Evolutionary conservation across 2,113 vertebrate genomes (phyloP).

Genomic region (Tetrao urogallus): DNA sequence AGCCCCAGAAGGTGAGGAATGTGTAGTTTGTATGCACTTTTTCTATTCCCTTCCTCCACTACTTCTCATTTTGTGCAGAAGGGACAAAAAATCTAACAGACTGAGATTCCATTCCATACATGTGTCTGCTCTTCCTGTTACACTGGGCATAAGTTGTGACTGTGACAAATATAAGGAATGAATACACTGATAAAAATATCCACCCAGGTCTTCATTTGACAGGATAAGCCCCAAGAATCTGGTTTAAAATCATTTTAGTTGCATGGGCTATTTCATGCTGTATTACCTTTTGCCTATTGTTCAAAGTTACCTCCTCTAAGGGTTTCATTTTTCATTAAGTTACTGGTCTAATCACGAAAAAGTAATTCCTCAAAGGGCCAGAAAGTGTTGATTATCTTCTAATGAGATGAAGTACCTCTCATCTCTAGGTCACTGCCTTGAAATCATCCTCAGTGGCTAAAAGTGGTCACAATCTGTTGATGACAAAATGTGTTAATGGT

Average conservation of each 20-base stretch:
- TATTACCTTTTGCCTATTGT: background rate
- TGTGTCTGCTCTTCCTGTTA: background rate
- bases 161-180: background rate
- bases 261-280: background rate
- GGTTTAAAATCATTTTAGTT: background rate
- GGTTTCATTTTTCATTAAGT: background rate
- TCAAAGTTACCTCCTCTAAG: background rate
- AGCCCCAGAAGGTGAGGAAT: background rate
- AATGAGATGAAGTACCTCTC: slow-evolving; percentile 7
- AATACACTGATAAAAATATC: background rate
- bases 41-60: background rate
- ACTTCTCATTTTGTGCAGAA: background rate
- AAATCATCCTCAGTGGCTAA: background rate
- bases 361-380: background rate
- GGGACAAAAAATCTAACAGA: background rate
- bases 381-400: slow-evolving; percentile 16
- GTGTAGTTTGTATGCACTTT: background rate
- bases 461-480: background rate
- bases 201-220: background rate
- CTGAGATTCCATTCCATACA: background rate
- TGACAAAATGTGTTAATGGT: background rate
- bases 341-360: background rate
- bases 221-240: background rate
- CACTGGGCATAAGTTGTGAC: background rate
- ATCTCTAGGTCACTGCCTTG: background rate